Evolutionary conservation across 2,113 vertebrate species (phyloP).

Genomic region (Toxotes jaculatrix): DNA sequence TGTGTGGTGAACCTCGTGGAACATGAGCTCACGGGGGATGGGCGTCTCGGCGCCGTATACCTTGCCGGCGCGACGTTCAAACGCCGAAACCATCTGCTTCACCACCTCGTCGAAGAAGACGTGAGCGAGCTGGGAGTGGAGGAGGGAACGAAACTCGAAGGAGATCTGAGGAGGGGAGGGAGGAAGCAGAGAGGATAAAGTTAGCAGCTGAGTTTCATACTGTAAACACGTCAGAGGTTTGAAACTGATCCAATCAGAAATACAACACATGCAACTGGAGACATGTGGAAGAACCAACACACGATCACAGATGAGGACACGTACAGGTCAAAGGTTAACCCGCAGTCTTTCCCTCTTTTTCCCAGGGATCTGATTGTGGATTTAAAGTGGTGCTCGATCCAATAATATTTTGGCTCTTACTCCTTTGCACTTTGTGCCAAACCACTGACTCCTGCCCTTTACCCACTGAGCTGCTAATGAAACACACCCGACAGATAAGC

Average conservation of each 20-base stretch:
- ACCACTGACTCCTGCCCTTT: no score
- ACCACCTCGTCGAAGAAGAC: conserved; percentile 98
- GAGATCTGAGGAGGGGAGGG: conserved; percentile 86
- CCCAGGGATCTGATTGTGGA: background rate
- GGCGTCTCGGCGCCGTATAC: conserved; percentile 90
- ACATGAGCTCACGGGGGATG: conserved; percentile 93
- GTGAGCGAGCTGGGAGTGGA: conserved; percentile 93
- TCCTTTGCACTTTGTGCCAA: no score
- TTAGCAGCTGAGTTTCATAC: background rate
- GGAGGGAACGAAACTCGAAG: conserved; percentile 95
- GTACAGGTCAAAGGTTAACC: background rate
- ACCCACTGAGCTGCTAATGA: no score
- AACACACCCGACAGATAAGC: no score
- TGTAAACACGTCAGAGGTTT: background rate
- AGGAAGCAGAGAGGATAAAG: background rate
- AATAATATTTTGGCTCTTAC: background rate
- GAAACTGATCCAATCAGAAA: conserved; percentile 13
- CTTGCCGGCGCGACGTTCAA: conserved; percentile 89
- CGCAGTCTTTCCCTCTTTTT: background rate
- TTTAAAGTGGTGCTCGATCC: background rate
- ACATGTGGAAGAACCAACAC: background rate
- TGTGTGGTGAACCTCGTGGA: conserved; percentile 93
- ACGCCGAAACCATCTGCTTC: conserved; percentile 96
- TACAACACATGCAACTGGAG: background rate
- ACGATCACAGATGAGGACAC: background rate